Base-by-base conservation (phyloP, 2,888 invertebrate species). In the Cantharis nigra region DNA sequence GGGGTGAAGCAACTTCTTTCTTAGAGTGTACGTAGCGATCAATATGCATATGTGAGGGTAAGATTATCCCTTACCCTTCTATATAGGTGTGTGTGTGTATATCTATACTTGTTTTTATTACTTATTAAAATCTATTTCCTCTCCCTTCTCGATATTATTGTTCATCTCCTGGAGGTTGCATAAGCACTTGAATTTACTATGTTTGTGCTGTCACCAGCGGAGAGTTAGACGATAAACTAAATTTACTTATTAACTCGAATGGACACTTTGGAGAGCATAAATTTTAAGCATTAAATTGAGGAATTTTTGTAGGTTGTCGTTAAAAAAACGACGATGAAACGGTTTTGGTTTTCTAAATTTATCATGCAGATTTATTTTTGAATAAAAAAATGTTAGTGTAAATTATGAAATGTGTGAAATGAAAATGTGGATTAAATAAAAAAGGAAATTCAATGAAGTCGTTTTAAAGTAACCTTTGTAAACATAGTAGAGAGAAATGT, bases 121-220 rank as follows among this genome's bases (percentile, higher is more conserved):
- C 80, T 81, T 81, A 81, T 81, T 81, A 81, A 81, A 80, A 81
- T 80, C 81, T 80, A 81, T 80, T 80, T 80, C 79, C 75, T 63
- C 72, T 67, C 64, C 70, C 75, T 70, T 65, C 49, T 63, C 79
- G 65, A 72, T 72, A 75, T 76, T 78, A 76, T 75, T 80, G 14
- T 23, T 64, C 69, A 28, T 49, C 28, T 33, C 30, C 23, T 67
- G 65, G 26, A 67, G 23, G 65, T 67, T 67, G 23, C 26, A 26
- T 23, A 67, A 67, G 65, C 65, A 67, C 65, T 67, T 67, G n/a
- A 49, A 26, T 70, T 70, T 26, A 16, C 70, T 49, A 30, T 64
- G 74, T 74, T 74, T 74, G 70, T 63, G 70, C 64, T 67, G 49
- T 49, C 49, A 49, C 49, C 49, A 49, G 49, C n/a, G 49, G n/a